Evolutionary conservation across 2,797 vertebrate species (phyloP).

Genomic region (Enteromius paludinosus): DNA sequence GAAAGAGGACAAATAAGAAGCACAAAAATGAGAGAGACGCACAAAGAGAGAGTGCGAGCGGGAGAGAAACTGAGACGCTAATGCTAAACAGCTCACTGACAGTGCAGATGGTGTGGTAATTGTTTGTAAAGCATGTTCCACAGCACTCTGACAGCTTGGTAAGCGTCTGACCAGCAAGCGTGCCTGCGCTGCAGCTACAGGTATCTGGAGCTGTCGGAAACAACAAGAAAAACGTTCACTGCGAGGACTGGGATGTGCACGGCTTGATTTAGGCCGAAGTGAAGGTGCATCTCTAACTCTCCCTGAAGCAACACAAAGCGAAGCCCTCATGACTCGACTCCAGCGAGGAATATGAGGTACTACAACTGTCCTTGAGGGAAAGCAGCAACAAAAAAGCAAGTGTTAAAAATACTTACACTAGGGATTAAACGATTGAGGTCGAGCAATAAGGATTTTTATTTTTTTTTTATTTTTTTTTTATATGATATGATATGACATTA

Average conservation of each 20-base stretch:
- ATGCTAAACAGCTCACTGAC: constrained; percentile 67
- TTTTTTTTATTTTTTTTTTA: no score
- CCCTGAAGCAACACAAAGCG: neutral
- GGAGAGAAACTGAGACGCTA: constrained; percentile 52
- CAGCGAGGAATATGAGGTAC: constrained; percentile 4
- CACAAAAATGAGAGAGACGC: neutral
- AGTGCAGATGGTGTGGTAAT: constrained; percentile 79
- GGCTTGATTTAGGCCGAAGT: constrained; percentile 41
- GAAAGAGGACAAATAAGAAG: constrained; percentile 22
- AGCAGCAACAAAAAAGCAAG: constrained; percentile 68
- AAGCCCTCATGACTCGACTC: neutral
- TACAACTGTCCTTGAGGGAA: constrained; percentile 59
- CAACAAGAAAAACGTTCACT: constrained; percentile 44
- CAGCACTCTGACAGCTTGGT: constrained; percentile 73
- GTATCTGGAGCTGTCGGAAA: constrained; percentile 63
- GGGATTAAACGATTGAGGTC: neutral
- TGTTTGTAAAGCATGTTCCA: constrained; percentile 76
- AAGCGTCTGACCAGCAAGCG: constrained; percentile 56
- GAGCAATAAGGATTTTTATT: neutral
- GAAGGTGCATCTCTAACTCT: constrained; percentile 25
- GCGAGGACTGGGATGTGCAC: constrained; percentile 3
- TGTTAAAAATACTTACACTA: neutral
- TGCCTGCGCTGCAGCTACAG: constrained; percentile 57
- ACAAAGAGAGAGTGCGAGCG: constrained; percentile 45
- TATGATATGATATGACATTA: neutral